Conservation (phyloP, 1,140 invertebrate genomes). For the Apolygus lucorum region DNA sequence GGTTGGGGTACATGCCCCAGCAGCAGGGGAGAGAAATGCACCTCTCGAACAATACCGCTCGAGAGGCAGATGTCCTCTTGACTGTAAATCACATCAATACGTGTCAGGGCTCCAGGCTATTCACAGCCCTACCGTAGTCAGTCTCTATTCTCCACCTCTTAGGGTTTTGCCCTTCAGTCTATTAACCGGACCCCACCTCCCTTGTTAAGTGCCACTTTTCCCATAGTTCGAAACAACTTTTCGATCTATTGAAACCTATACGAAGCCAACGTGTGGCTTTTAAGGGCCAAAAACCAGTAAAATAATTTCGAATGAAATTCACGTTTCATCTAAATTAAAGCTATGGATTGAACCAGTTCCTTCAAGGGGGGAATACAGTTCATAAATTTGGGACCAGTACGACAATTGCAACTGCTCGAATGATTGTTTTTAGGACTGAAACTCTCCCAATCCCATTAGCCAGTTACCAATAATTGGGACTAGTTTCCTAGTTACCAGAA, state of each 20-base stretch:
- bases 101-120: constrained; percentile 16
- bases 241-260: not conserved
- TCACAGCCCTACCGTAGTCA: not conserved
- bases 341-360: too few relatives aligned
- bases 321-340: too few relatives aligned
- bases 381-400: too few relatives aligned
- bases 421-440: too few relatives aligned
- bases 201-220: constrained; percentile 16
- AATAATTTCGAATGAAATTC: too few relatives aligned
- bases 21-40: not conserved
- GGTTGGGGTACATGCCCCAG: constrained; percentile 4
- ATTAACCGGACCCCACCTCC: constrained; percentile 10
- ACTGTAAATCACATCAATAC: constrained; percentile 26
- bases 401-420: too few relatives aligned
- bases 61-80: constrained; percentile 8
- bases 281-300: too few relatives aligned
- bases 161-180: constrained; percentile 6
- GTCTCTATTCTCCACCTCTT: constrained; percentile 9
- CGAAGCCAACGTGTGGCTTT: not conserved
- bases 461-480: too few relatives aligned
- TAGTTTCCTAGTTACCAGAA: too few relatives aligned
- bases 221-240: constrained; percentile 16
- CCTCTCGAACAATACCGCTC: constrained; percentile 1
- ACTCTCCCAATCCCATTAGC: too few relatives aligned
- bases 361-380: too few relatives aligned